Evolutionary conservation across 2,113 vertebrate species (phyloP).

Genomic region (Notechis scutatus): DNA sequence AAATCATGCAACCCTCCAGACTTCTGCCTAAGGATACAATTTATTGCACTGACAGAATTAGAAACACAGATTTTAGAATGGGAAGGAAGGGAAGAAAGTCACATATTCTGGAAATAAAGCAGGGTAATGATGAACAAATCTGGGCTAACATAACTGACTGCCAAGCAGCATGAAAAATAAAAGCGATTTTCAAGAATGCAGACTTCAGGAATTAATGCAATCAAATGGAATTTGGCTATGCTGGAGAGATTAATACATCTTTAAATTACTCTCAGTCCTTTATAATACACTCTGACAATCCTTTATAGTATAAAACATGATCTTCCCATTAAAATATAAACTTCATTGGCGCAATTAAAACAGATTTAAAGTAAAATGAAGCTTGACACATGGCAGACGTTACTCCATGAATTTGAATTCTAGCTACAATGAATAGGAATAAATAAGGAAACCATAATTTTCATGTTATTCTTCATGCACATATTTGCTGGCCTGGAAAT

Average conservation of each 20-base stretch:
- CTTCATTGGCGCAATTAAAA: conserved; percentile 63
- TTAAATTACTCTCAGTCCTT: conserved; percentile 58
- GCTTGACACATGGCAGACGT: conserved; percentile 59
- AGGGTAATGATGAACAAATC: not conserved
- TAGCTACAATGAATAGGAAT: conserved; percentile 34
- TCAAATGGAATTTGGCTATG: conserved; percentile 37
- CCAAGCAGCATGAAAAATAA: not conserved
- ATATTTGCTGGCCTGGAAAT: not conserved
- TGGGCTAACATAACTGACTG: not conserved
- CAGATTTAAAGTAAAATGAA: conserved; percentile 69
- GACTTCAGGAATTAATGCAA: conserved; percentile 21
- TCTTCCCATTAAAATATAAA: conserved; percentile 69
- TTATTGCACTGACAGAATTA: not conserved
- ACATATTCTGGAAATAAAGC: not conserved
- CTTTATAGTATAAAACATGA: conserved; percentile 40
- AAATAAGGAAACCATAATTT: conserved; percentile 15
- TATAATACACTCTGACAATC: conserved; percentile 58
- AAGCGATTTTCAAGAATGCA: conserved; percentile 17
- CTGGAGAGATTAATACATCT: conserved; percentile 51
- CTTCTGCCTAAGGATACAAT: not conserved
- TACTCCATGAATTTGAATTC: conserved; percentile 51
- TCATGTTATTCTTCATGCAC: not conserved
- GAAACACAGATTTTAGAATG: not conserved
- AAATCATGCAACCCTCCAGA: not conserved
- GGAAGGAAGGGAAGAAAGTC: not conserved